Evolutionary conservation across 2,113 vertebrate species (phyloP).

Genomic region (Oreochromis tanganicae): DNA sequence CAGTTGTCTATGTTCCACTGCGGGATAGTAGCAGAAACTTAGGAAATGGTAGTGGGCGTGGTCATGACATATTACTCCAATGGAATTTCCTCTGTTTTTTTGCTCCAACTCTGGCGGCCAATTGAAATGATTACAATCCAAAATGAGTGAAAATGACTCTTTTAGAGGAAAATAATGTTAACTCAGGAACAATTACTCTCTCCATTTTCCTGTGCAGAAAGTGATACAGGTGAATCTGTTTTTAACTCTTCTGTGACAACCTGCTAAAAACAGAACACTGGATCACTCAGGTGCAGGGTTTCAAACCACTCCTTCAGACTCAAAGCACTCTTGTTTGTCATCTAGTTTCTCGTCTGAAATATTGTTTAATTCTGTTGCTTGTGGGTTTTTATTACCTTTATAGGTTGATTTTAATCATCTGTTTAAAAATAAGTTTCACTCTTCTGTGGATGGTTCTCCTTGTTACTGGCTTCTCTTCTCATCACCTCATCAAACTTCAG

Average conservation of each 20-base stretch:
- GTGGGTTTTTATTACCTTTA: not conserved
- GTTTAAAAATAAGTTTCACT: not conserved
- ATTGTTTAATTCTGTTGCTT: not conserved
- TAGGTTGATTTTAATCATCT: not conserved
- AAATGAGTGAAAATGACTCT: too few relatives aligned
- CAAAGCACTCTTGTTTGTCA: not conserved
- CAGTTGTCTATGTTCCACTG: too few relatives aligned
- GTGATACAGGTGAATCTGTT: not conserved
- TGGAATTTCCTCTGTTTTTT: too few relatives aligned
- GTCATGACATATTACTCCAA: too few relatives aligned
- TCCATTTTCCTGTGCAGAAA: too few relatives aligned
- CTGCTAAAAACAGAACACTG: not conserved
- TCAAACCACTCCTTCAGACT: not conserved
- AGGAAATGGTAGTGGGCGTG: too few relatives aligned
- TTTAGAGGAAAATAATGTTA: too few relatives aligned
- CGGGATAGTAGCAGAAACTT: too few relatives aligned
- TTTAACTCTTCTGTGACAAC: not conserved
- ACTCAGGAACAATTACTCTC: too few relatives aligned
- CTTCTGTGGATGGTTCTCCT: not conserved
- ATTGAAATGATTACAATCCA: too few relatives aligned
- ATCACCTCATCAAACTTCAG: not conserved
- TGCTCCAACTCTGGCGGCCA: too few relatives aligned
- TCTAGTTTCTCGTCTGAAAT: not conserved
- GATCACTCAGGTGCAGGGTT: not conserved
- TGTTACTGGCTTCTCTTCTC: not conserved